Conservation (phyloP, 2,888 invertebrate species). For the Priocnemis perturbator region DNA sequence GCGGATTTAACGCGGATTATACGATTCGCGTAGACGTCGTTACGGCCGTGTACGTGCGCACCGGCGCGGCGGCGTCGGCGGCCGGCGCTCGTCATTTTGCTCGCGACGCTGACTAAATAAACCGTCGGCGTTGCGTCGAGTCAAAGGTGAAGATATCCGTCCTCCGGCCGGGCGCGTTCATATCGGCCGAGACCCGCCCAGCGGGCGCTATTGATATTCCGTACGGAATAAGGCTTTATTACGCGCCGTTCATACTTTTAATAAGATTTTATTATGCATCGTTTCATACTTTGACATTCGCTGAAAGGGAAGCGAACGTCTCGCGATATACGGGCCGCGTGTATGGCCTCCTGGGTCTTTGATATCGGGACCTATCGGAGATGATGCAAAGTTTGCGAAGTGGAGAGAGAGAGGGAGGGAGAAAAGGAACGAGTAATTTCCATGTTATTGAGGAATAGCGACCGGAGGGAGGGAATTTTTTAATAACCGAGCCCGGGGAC, state of each 20-base stretch:
- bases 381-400: slow-evolving; percentile 35
- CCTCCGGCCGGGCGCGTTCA: no score
- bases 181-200: no score
- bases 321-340: slow-evolving; percentile 4
- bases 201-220: slow-evolving; percentile 1
- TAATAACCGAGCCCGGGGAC: slow-evolving; percentile 58
- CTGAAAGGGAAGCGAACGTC: not conserved
- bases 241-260: no score
- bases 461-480: slow-evolving; percentile 62
- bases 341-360: slow-evolving; percentile 1
- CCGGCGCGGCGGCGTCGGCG: no score
- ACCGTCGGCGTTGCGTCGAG: no score
- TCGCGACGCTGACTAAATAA: no score
- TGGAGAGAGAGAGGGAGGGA: no score
- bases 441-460: slow-evolving; percentile 55
- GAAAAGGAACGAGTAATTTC: slow-evolving; percentile 58
- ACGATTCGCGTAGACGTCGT: not conserved
- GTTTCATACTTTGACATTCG: not conserved
- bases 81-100: no score
- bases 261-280: no score
- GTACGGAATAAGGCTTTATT: not conserved
- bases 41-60: no score
- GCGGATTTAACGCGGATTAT: not conserved
- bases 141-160: no score
- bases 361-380: slow-evolving; percentile 2